Percentiles rank a stretch among this genome's conserved stretches.
Conservation (phyloP, 2,888 invertebrate species). For the Eretmocerus hayati region DNA sequence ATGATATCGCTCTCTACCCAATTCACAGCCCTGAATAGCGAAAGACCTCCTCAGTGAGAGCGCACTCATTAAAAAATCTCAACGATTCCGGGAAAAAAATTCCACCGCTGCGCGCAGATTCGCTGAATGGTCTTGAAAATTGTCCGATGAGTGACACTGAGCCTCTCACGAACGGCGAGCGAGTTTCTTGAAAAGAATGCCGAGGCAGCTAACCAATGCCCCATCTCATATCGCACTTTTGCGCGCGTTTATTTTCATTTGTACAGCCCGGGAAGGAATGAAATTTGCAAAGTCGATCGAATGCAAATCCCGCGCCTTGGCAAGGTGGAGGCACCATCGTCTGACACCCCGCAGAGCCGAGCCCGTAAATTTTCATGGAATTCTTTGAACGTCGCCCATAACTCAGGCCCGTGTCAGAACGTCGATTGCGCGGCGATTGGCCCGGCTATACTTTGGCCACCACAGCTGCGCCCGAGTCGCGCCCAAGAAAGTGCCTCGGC, state of each 20-base stretch:
- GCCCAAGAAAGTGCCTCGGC: slow-evolving; percentile 10
- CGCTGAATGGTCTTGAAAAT: too few relatives aligned
- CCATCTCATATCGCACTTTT: background rate
- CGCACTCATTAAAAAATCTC: too few relatives aligned
- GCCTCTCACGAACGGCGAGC: too few relatives aligned
- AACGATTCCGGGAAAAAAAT: too few relatives aligned
- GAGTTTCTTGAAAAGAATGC: background rate
- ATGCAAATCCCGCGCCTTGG: slow-evolving; percentile 19
- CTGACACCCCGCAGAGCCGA: slow-evolving; percentile 5
- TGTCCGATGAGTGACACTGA: too few relatives aligned
- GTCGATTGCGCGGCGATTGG: slow-evolving; percentile 23
- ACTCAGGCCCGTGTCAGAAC: slow-evolving; percentile 14
- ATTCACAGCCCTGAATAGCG: too few relatives aligned
- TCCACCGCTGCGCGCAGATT: too few relatives aligned
- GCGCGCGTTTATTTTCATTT: slow-evolving; percentile 18
- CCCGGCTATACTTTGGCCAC: slow-evolving; percentile 1
- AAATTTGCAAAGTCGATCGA: slow-evolving; percentile 22
- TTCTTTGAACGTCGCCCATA: slow-evolving; percentile 24
- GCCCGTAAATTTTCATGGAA: slow-evolving; percentile 24
- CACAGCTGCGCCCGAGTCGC: background rate
- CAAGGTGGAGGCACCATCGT: background rate
- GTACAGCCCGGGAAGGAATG: slow-evolving; percentile 1
- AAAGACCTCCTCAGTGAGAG: too few relatives aligned
- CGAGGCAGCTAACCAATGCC: background rate
- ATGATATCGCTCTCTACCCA: too few relatives aligned